Evolutionary conservation across 2,888 invertebrate species (phyloP), one percentile per base, ranked within the genome.

Genomic region (Sphecodes monilicornis): DNA sequence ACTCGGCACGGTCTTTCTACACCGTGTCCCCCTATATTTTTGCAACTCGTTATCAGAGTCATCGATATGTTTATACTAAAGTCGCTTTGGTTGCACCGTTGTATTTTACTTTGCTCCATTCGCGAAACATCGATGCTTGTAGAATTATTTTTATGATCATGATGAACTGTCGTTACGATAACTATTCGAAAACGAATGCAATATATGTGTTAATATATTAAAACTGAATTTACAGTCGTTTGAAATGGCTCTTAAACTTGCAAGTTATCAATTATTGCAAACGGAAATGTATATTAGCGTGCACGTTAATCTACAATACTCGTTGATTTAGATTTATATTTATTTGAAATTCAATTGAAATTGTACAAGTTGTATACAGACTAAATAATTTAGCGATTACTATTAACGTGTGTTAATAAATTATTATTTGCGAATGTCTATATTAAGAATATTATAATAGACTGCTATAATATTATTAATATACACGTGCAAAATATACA

Each of bases 181-280:
- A 54, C 57, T 73, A 85, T 70, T 84, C 64, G 79, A 76, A n/a
- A 80, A 64, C 64, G 57, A 69, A 69, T 71, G 66, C 54, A 75
- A 82, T 60, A 83, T 66, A 80, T 39, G 36, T 69, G 54, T 83
- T 84, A 57, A 72, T 82, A 54, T 66, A 72, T 75, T 50, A 36
- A 74, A 84, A 70, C 54, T 77, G 60, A 82, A 82, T 82, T 78
- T 83, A 78, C 78, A 16, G 29, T 82, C 29, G 43, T 68, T 57
- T n/a, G 54, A 72, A 73, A 69, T 76, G 32, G 80, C 50, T 74
- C 22, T 36, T 43, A 32, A 43, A 39, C 43, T 73, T 84, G 46
- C 39, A 77, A 73, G 68, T 71, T 80, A 70, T 70, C 39, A 68
- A 74, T 85, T 74, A 76, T 68, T 76, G 57, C 73, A 72, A 57